Base-by-base conservation (phyloP, 2,113 vertebrate species). In the Percopsis transmontana region DNA sequence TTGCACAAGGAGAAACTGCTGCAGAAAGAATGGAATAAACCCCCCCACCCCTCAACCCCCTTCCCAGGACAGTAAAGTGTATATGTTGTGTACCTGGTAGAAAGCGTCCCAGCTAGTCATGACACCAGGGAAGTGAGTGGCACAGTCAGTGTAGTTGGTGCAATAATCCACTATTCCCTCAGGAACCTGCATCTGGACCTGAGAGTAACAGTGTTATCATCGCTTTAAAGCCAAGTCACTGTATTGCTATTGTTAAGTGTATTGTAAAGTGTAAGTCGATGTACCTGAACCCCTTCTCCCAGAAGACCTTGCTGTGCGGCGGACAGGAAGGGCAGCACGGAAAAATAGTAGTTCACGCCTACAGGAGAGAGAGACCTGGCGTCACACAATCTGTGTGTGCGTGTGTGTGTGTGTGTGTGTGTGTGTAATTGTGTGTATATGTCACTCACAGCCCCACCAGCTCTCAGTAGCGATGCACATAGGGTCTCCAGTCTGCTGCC, bases 371-470 rank as follows among this genome's bases (percentile, higher is more conserved):
- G 19, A 33, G 2, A 40, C 4, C 2, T 52, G 56, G 19, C 3
- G 20, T 45, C 3, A 5, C 40, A 20, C 3, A 3, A 2, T 45
- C 1, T 23, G 24, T 1, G n/a, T 60, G 18, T n/a, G 13, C 51
- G 33, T 21, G 38, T 15, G 24, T 47, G 19, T 58, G 16, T 8
- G 23, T 62, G 19, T 21, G 15, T 40, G 13, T 70, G 3, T 3
- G 48, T 15, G 21, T 38, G 53, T 38, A 14, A 2, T 4, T n/a
- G 13, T 55, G 51, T 38, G 54, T 56, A 23, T 16, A 5, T 14
- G 12, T 8, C 27, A 90, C 90, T 87, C 75, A 91, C 91, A 92
- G 54, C 47, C 60, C 84, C 85, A 91, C 87, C 86, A 91, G 74
- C 91, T 92, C 23, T 80, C 54, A 47, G 85, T 40, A 40, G 90